These are phyloP conservation scores for Drosophila repleta DNA, from an alignment of 1,140 invertebrate species.

Conservation along the genomic window DNA sequence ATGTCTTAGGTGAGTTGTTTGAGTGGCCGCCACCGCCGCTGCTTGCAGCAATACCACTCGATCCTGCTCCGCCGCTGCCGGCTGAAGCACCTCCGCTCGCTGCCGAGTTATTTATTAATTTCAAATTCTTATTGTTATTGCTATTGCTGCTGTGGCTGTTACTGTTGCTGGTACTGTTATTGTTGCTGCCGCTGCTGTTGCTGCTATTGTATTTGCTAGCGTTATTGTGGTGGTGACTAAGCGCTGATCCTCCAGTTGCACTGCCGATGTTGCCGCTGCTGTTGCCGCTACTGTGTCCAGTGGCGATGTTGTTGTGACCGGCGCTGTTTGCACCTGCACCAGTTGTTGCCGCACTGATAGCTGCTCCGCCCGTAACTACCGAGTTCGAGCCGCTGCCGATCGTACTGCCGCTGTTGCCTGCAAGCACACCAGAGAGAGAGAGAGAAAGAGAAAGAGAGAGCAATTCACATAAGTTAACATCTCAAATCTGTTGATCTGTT, in stretches of 20 bases:
- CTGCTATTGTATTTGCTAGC: conserved; percentile 40
- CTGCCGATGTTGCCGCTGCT: conserved; percentile 32
- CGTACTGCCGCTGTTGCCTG: conserved; percentile 49
- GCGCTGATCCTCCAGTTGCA: conserved; percentile 9
- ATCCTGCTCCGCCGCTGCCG: conserved; percentile 29
- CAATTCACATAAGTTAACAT: neutral
- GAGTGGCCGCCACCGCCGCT: conserved; percentile 42
- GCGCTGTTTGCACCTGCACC: conserved; percentile 43
- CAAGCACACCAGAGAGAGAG: neutral
- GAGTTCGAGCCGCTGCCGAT: conserved; percentile 25
- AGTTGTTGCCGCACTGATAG: conserved; percentile 31
- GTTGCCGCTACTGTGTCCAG: conserved; percentile 28
- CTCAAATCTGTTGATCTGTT: neutral
- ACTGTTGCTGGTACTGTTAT: conserved; percentile 29
- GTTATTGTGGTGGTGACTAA: conserved; percentile 49
- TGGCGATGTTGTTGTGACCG: conserved; percentile 34
- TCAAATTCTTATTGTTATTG: conserved; percentile 67
- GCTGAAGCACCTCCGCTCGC: conserved; percentile 15
- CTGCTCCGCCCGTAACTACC: conserved; percentile 35
- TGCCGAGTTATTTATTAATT: conserved; percentile 75
- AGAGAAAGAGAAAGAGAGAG: neutral
- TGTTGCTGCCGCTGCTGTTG: conserved; percentile 42
- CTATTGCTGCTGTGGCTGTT: conserved; percentile 19
- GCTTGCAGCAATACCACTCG: conserved; percentile 17
- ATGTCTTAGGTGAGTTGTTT: conserved; percentile 77